These are phyloP conservation scores for Limosa lapponica DNA, from an alignment of 2,797 vertebrate genomes.

Conservation along the genomic window DNA sequence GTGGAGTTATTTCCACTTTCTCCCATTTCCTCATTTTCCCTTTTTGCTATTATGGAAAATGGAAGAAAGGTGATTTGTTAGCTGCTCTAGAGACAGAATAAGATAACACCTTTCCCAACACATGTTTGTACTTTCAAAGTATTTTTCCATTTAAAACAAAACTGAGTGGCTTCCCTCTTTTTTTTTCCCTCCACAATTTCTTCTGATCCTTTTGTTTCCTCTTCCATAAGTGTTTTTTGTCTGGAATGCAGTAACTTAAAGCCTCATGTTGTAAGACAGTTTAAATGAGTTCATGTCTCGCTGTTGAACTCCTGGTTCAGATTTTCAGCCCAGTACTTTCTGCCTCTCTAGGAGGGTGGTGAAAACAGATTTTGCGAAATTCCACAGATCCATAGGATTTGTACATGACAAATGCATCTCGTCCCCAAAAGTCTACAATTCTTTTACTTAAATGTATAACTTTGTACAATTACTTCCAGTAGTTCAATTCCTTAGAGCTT, in stretches of 20 bases:
- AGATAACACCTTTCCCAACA: neutral
- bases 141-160: neutral
- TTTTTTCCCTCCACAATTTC: neutral
- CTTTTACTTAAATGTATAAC: neutral
- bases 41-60: neutral
- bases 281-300: neutral
- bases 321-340: neutral
- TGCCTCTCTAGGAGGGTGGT: neutral
- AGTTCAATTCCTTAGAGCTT: neutral
- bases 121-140: neutral
- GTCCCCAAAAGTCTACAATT: neutral
- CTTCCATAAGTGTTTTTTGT: neutral
- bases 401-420: neutral
- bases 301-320: neutral
- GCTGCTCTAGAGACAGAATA: neutral
- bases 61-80: neutral
- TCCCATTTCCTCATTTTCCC: neutral
- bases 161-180: neutral
- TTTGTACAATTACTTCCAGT: neutral
- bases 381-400: neutral
- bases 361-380: neutral
- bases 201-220: neutral
- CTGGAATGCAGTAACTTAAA: neutral
- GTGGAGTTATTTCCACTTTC: neutral
- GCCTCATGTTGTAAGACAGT: neutral